These are phyloP conservation scores for Oriolus oriolus DNA, from an alignment of 2,113 vertebrate species.

Conservation along the genomic window DNA sequence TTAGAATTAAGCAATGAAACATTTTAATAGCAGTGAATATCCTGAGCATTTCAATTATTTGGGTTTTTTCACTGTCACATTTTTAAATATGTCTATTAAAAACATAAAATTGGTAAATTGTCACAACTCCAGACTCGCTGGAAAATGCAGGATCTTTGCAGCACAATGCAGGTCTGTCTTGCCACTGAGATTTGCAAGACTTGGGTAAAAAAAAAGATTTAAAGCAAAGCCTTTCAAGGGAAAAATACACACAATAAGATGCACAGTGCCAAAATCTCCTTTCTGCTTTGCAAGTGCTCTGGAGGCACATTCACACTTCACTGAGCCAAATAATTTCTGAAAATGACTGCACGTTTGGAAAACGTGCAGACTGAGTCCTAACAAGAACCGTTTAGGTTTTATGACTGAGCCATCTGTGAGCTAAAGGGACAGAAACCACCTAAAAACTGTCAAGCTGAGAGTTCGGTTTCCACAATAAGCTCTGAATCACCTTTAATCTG, in stretches of 20 bases:
- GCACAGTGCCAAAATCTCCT: not conserved
- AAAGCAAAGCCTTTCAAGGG: constrained; percentile 13
- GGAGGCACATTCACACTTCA: constrained; percentile 7
- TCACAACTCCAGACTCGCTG: not conserved
- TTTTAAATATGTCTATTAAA: not conserved
- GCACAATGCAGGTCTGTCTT: not conserved
- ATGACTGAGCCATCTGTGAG: constrained; percentile 28
- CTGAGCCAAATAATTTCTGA: constrained; percentile 30
- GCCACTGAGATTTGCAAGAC: not conserved
- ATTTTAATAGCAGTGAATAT: not conserved
- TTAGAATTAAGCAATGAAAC: not conserved
- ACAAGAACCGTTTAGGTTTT: not conserved
- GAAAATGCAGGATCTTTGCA: not conserved
- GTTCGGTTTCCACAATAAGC: not conserved
- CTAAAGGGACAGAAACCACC: not conserved
- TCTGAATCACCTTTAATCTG: not conserved
- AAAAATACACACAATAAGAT: constrained; percentile 33
- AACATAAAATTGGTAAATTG: not conserved
- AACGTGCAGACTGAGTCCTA: constrained; percentile 40
- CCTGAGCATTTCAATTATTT: not conserved
- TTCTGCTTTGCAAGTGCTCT: constrained; percentile 17
- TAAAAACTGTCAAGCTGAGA: not conserved
- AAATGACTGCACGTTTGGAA: constrained; percentile 24
- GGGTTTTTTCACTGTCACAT: not conserved
- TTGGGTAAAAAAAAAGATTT: not conserved